A percentile compares a stretch with the other conserved stretches of the same genome.
These are phyloP conservation scores for Drosophila bifasciata DNA, from an alignment of 1,140 invertebrate genomes.

Conservation along the genomic window DNA sequence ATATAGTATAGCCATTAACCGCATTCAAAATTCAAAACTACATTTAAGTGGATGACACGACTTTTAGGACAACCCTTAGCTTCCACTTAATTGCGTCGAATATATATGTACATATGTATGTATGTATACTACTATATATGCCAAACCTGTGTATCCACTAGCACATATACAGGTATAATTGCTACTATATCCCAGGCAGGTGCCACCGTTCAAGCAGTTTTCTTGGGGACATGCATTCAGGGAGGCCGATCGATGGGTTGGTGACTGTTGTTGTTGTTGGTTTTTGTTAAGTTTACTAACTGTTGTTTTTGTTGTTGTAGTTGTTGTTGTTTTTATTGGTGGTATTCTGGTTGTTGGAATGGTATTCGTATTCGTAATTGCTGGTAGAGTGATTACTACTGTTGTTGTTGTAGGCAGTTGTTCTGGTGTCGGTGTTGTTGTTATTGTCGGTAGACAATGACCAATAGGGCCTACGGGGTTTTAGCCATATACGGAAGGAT, in stretches of 20 bases:
- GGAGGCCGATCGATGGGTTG: constrained; percentile 71
- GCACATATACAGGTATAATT: constrained; percentile 86
- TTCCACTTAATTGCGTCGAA: no score
- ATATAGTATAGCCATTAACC: constrained; percentile 20
- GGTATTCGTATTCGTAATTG: constrained; percentile 38
- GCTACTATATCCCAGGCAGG: constrained; percentile 84
- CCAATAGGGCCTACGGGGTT: constrained; percentile 74
- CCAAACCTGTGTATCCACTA: constrained; percentile 85
- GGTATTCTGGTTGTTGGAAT: constrained; percentile 62
- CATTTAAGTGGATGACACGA: constrained; percentile 17
- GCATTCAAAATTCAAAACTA: constrained; percentile 28
- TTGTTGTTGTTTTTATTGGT: constrained; percentile 54
- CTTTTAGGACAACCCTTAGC: constrained; percentile 65
- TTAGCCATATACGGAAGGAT: constrained; percentile 33
- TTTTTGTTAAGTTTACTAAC: constrained; percentile 45
- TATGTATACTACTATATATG: constrained; percentile 16
- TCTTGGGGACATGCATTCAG: constrained; percentile 83
- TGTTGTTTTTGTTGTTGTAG: constrained; percentile 51
- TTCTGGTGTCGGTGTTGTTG: constrained; percentile 66
- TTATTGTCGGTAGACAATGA: constrained; percentile 78
- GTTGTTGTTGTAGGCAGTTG: constrained; percentile 27
- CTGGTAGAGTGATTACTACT: constrained; percentile 47
- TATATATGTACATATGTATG: no score
- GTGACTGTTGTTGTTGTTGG: constrained; percentile 52
- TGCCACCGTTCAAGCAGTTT: constrained; percentile 84